Conservation (phyloP, 2,113 vertebrate genomes). For the Paralichthys olivaceus region DNA sequence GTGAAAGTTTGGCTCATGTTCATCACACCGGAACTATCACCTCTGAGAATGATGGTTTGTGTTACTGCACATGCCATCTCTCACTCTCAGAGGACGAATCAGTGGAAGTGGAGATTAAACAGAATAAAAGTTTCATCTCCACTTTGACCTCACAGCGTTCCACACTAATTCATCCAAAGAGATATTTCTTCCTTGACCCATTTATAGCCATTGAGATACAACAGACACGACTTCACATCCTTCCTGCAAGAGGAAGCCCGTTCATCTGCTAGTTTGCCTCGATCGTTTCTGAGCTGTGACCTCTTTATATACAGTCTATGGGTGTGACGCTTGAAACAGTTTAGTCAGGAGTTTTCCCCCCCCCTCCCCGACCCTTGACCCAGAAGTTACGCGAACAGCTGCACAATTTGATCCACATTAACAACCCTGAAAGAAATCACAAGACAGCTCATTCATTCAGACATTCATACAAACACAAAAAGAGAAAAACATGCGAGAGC, state of each 20-base stretch:
- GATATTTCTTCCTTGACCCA: constrained; percentile 30
- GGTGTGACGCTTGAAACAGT: constrained; percentile 21
- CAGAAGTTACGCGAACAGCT: not conserved
- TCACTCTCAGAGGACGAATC: not conserved
- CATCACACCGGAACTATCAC: too few species aligned
- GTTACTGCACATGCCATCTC: too few species aligned
- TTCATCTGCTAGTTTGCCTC: constrained; percentile 23
- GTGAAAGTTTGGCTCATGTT: not conserved
- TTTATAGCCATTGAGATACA: constrained; percentile 57
- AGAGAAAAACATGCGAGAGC: too few species aligned
- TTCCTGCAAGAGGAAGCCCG: constrained; percentile 74
- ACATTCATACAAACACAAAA: too few species aligned
- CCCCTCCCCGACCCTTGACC: not conserved
- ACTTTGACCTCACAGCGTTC: not conserved
- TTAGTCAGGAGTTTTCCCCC: constrained; percentile 16
- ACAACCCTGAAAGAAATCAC: not conserved
- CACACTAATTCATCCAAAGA: constrained; percentile 46
- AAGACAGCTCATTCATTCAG: too few species aligned
- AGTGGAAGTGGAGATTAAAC: too few species aligned
- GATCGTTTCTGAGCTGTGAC: not conserved
- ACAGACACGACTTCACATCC: constrained; percentile 70
- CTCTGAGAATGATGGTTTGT: too few species aligned
- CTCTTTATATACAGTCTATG: too few species aligned
- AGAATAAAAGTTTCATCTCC: not conserved
- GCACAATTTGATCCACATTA: not conserved